Base-by-base conservation (phyloP, 2,888 invertebrate species). In the Ormyrus labotus region DNA sequence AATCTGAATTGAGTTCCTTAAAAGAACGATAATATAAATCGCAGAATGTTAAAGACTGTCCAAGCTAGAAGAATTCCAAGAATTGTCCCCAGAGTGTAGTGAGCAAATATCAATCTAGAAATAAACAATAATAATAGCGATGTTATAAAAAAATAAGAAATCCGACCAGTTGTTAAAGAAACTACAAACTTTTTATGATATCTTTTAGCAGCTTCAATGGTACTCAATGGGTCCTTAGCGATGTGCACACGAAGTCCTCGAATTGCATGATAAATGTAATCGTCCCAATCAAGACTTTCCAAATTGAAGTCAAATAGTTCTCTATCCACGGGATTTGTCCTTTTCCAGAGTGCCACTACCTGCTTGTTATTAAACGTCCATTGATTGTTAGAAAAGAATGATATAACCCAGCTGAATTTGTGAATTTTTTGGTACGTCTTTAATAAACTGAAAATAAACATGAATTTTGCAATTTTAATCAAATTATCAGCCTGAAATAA, bases 381-480 rank as follows among this genome's bases (percentile, higher is more conserved):
- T 83, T 96, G 93, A 82, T 94, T 93, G 9, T 92, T 94, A 4
- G 95, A 94, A 91, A 97, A 97, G 90, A 95, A 97, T 83, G 95
- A 93, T 77, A 96, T 92, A 0, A 94, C 94, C 58, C 92, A 92
- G 72, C 94, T 93, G 71, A 96, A 93, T 84, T 94, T 94, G 89
- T 95, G 94, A 77, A 97, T 93, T 88, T 95, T 95, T 80, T 92
- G 92, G 90, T 96, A 96, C 0, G 95, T 92, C 83, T 93, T 93
- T 61, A 95, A 90, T 91, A 96, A 93, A 86, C 96, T 96, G 91
- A 2, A 83, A 83, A 34, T 34, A 34, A 34, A 34, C 3, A 34
- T 4, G 34, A 34, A 34, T 34, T 34, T 34, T 34, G 34, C 34
- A 34, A 13, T n/a, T 48, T 64, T 48, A 11, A 0, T 50, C 2